Evolutionary conservation across 2,888 invertebrate genomes (phyloP).

Genomic region (Mythimna lalbum): DNA sequence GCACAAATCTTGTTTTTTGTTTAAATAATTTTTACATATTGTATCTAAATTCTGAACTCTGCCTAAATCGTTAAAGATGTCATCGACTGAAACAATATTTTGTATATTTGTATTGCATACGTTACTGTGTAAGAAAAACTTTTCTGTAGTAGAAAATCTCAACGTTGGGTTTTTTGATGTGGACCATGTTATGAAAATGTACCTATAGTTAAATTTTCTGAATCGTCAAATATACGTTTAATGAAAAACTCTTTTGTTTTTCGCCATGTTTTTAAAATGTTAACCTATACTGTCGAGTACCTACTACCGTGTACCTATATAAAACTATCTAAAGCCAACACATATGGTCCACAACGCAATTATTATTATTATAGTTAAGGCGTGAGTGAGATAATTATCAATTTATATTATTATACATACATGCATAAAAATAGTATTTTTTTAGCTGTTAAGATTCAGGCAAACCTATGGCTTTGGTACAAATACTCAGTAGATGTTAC

Average conservation of each 20-base stretch:
- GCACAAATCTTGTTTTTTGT: conserved; percentile 75
- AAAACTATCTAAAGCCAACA: conserved; percentile 34
- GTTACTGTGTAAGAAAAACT: conserved; percentile 70
- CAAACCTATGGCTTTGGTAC: conserved; percentile 84
- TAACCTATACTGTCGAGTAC: conserved; percentile 19
- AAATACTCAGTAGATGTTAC: conserved; percentile 89
- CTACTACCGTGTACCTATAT: conserved; percentile 33
- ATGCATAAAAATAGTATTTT: conserved; percentile 68
- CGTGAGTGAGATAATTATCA: conserved; percentile 81
- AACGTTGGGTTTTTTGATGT: conserved; percentile 69
- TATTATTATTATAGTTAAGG: conserved; percentile 73
- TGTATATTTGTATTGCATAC: conserved; percentile 82
- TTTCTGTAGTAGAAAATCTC: conserved; percentile 66
- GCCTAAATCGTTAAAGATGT: conserved; percentile 73
- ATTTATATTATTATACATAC: conserved; percentile 58
- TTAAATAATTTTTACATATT: conserved; percentile 45
- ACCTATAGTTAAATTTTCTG: conserved; percentile 37
- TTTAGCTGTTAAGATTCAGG: conserved; percentile 73
- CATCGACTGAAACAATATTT: conserved; percentile 83
- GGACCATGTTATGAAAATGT: conserved; percentile 68
- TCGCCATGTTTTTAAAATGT: conserved; percentile 11
- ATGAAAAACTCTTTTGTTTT: conserved; percentile 10
- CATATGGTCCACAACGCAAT: conserved; percentile 74
- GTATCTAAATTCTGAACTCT: conserved; percentile 68
- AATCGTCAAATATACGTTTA: conserved; percentile 4